Percentiles rank a stretch among this genome's conserved stretches.
These are phyloP conservation scores for Drosophila pseudotalamancana DNA, from an alignment of 2,888 invertebrate species.

Conservation along the genomic window DNA sequence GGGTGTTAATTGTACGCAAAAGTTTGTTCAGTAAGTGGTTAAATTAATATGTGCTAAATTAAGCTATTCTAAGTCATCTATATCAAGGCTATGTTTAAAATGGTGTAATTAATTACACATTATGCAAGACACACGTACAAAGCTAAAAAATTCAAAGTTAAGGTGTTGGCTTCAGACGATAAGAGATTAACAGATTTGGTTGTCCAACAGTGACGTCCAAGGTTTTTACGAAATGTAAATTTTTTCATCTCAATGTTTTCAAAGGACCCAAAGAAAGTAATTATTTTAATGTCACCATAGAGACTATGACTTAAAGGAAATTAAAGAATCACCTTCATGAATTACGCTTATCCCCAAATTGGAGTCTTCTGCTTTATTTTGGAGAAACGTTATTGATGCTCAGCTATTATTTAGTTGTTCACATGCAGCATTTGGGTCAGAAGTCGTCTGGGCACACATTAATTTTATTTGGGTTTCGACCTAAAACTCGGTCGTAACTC, in stretches of 20 bases:
- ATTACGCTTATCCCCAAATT: conserved; percentile 32
- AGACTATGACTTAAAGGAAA: conserved; percentile 36
- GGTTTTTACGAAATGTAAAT: background rate
- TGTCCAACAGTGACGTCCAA: conserved; percentile 5
- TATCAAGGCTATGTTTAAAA: background rate
- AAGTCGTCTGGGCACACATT: conserved; percentile 24
- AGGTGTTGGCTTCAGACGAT: conserved; percentile 55
- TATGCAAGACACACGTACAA: background rate
- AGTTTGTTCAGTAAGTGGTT: too few species aligned
- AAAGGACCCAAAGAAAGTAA: conserved; percentile 46
- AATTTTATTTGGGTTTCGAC: conserved; percentile 48
- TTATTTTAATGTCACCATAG: conserved; percentile 65
- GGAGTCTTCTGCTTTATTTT: conserved; percentile 47
- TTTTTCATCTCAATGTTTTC: background rate
- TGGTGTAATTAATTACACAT: background rate
- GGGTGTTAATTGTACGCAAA: background rate
- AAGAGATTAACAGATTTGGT: conserved; percentile 62
- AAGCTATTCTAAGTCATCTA: background rate
- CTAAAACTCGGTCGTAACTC: conserved; percentile 30
- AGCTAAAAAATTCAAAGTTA: conserved; percentile 30
- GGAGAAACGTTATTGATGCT: conserved; percentile 52
- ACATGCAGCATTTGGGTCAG: conserved; percentile 3
- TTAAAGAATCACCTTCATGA: conserved; percentile 20
- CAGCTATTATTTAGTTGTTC: conserved; percentile 50
- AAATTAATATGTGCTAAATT: background rate